Evolutionary conservation across 2,888 invertebrate genomes (phyloP).

Genomic region (Schrankia costaestrigalis): DNA sequence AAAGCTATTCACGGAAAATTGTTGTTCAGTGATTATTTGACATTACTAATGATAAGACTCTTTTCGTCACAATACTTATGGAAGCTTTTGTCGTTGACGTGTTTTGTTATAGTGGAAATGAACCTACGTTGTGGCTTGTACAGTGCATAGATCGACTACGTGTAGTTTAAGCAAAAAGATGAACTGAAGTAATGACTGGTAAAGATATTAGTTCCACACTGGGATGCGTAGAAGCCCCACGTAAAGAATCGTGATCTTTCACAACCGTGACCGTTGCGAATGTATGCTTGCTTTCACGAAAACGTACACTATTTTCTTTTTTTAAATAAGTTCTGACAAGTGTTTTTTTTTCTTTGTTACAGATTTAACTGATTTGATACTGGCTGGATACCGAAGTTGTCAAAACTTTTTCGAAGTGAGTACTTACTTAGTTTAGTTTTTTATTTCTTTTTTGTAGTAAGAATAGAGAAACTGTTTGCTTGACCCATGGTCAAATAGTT

Average conservation of each 20-base stretch:
- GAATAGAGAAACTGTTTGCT: no score
- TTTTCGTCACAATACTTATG: no score
- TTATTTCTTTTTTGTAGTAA: no score
- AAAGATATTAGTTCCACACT: conserved; percentile 24
- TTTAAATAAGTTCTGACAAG: conserved; percentile 10
- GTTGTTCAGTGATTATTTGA: no score
- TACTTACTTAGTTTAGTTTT: not conserved
- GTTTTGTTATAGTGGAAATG: no score
- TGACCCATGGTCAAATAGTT: no score
- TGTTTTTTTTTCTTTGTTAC: conserved; percentile 24
- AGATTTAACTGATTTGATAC: conserved; percentile 15
- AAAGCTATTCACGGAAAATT: no score
- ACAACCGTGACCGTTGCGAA: conserved; percentile 45
- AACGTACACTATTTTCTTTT: conserved; percentile 22
- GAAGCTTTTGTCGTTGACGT: no score
- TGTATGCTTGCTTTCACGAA: conserved; percentile 46
- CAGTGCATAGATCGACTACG: no score
- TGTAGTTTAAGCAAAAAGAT: no score
- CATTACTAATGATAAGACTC: no score
- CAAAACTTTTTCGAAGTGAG: conserved; percentile 8
- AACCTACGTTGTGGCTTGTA: no score
- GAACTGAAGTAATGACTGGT: conserved; percentile 2
- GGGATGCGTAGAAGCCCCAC: conserved; percentile 42
- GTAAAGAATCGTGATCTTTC: conserved; percentile 35
- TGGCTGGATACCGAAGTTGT: conserved; percentile 2